Base-by-base conservation (phyloP, 2,113 vertebrate species). In the Patagioenas fasciata region DNA sequence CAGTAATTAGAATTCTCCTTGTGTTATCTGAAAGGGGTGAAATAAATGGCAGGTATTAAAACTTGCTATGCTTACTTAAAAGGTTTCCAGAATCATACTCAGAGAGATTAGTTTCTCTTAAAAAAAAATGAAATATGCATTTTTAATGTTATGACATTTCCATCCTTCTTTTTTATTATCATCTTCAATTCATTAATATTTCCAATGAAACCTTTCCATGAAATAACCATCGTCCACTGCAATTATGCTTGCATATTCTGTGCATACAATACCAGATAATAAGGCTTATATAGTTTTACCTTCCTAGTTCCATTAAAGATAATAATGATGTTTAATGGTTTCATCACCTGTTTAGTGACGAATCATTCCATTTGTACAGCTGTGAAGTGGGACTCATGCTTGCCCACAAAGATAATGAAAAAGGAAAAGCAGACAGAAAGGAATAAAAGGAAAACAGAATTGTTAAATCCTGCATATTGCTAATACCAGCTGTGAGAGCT, bases 1-100 rank as follows among this genome's bases (percentile, higher is more conserved):
- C 78, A 56, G 44, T 29, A 94, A 78, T 66, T 85, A 83, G 40
- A 80, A 66, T 90, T 80, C 32, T 83, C 58, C 11, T 44, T 66
- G 16, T 80, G 34, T 60, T 73, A 17, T 42, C 48, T 78, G 72
- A 67, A 80, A 80, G 14, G 32, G 26, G 16, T 86, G 69, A 77
- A 80, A 86, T 80, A 62, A 95, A 92, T 29, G 48, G 29, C 29
- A 88, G 34, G 48, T 53, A 71, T 78, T 78, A 84, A 92, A 95
- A 78, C 29, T 60, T 36, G 15, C 29, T 34, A 58, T 47, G 34
- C 51, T 78, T 78, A 91, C 86, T 88, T 91, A 93, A 83, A 93
- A 51, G 56, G 11, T 88, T 92, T 92, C 83, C 51, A 86, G 67
- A 92, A 66, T 13, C 47, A 56, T 38, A 29, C 38, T 80, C 60